These are phyloP conservation scores for Synergus umbraculus DNA, from an alignment of 2,888 invertebrate species.

Conservation along the genomic window DNA sequence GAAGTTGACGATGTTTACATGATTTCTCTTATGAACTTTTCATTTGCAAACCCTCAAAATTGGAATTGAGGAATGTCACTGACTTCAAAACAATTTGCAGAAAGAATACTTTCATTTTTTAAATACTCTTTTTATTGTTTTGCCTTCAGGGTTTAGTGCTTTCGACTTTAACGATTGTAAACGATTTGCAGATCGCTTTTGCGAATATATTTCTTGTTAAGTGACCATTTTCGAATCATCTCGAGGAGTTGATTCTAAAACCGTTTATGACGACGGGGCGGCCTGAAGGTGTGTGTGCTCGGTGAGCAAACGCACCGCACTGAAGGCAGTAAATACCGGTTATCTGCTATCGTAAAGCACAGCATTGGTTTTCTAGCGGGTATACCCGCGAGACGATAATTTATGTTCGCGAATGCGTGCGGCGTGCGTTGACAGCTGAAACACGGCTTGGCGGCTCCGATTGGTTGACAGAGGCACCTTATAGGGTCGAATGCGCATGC, in stretches of 20 bases:
- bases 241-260: slow-evolving; percentile 13
- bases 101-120: neutral
- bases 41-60: neutral
- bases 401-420: slow-evolving; percentile 72
- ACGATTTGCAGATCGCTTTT: neutral
- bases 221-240: neutral
- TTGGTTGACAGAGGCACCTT: slow-evolving; percentile 73
- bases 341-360: slow-evolving; percentile 42
- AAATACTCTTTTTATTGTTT: neutral
- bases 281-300: slow-evolving; percentile 4
- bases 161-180: neutral
- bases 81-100: neutral
- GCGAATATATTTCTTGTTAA: neutral
- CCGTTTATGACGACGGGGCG: slow-evolving; percentile 21
- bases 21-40: neutral
- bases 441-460: slow-evolving; percentile 71
- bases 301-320: slow-evolving; percentile 25
- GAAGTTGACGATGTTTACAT: neutral
- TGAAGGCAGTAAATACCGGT: slow-evolving; percentile 37
- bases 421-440: slow-evolving; percentile 75
- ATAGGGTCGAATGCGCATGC: slow-evolving; percentile 74
- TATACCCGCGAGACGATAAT: slow-evolving; percentile 64
- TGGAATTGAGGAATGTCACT: neutral
- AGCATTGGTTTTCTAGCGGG: slow-evolving; percentile 67
- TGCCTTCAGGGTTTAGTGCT: neutral